Conservation (phyloP, 92 coral and sea anemone species). For the Meandrina meandrites region DNA sequence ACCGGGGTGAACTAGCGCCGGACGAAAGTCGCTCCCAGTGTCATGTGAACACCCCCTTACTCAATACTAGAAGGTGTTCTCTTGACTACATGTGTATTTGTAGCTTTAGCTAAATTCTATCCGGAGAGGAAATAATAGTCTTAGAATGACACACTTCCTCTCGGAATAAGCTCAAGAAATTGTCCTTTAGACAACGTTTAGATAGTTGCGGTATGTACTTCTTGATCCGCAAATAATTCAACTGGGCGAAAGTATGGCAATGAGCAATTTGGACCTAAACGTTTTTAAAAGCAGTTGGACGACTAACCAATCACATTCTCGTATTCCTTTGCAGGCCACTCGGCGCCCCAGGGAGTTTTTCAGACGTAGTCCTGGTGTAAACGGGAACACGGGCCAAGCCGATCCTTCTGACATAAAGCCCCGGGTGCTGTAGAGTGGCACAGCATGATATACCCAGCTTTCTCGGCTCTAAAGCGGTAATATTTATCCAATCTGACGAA, state of each 20-base stretch:
- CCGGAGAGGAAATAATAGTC: background rate
- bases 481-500: background rate
- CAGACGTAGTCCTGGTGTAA: background rate
- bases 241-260: background rate
- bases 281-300: background rate
- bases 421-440: constrained; percentile 10
- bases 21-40: too few relatives aligned
- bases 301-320: background rate
- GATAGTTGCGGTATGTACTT: too few relatives aligned
- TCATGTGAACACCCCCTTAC: too few relatives aligned
- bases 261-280: background rate
- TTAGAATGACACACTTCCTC: background rate
- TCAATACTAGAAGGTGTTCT: too few relatives aligned
- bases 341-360: constrained; percentile 38
- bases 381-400: background rate
- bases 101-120: background rate
- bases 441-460: background rate
- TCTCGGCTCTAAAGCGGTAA: background rate
- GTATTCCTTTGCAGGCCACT: constrained; percentile 7
- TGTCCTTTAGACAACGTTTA: background rate
- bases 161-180: background rate
- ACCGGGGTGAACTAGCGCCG: too few relatives aligned
- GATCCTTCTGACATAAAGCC: constrained; percentile 22
- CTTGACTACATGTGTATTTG: too few relatives aligned
- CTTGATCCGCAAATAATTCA: background rate